Percentiles rank a stretch among this genome's conserved stretches.
phyloP scores from a whole-genome alignment of 2,888 invertebrate species.

The Drosophila paracracens region DNA sequence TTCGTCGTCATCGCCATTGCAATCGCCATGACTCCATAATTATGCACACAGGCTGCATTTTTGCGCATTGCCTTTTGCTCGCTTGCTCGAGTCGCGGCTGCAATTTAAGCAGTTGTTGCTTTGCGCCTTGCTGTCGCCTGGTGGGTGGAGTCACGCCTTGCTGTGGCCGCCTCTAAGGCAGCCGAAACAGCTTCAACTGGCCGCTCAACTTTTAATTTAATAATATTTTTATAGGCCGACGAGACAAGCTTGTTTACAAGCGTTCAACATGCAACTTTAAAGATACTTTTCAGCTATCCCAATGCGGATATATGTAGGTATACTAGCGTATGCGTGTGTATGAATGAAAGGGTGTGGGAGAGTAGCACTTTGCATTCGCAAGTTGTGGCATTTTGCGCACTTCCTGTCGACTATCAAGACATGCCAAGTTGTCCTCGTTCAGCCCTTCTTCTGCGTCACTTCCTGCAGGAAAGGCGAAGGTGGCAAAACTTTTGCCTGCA shows the following conservation, averaged over 20 bases:
- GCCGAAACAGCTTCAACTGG: slow-evolving; percentile 47
- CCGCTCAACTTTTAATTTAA: slow-evolving; percentile 75
- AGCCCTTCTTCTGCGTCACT: slow-evolving; percentile 44
- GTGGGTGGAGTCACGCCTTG: slow-evolving; percentile 77
- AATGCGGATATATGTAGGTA: slow-evolving; percentile 59
- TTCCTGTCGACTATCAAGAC: slow-evolving; percentile 82
- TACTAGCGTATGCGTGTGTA: not conserved
- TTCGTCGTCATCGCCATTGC: slow-evolving; percentile 63
- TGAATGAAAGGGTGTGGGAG: slow-evolving; percentile 26
- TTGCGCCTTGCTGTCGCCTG: slow-evolving; percentile 17
- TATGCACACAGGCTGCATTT: slow-evolving; percentile 73
- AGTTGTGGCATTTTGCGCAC: slow-evolving; percentile 84
- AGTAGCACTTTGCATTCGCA: slow-evolving; percentile 57
- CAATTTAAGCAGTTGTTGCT: slow-evolving; percentile 25
- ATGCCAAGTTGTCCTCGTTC: slow-evolving; percentile 58
- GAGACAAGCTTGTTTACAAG: slow-evolving; percentile 81
- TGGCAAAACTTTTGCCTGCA: slow-evolving; percentile 55
- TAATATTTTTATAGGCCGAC: slow-evolving; percentile 80
- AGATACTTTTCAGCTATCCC: slow-evolving; percentile 55
- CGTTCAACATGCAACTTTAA: slow-evolving; percentile 80
- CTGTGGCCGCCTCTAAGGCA: slow-evolving; percentile 39
- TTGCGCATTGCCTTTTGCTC: slow-evolving; percentile 62
- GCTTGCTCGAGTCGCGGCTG: slow-evolving; percentile 25
- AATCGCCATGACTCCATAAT: slow-evolving; percentile 77
- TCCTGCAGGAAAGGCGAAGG: slow-evolving; percentile 60